Base-by-base conservation (phyloP, 2,113 vertebrate species). In the Delphinus delphis region DNA sequence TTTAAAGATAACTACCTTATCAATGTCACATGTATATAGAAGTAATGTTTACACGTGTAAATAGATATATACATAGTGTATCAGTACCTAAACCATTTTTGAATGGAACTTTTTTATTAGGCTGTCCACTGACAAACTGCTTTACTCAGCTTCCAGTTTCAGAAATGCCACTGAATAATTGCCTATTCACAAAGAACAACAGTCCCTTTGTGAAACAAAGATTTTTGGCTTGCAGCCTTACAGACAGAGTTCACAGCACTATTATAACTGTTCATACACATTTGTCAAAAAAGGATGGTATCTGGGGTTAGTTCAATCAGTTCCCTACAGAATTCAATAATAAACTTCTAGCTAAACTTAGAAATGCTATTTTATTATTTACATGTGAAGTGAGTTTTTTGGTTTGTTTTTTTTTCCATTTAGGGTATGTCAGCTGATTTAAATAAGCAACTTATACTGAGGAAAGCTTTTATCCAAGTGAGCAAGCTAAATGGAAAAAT, bases 111-210 rank as follows among this genome's bases (percentile, higher is more conserved):
- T 95, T 96, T 93, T 92, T 88, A 91, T 95, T 83, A 58, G 31
- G 26, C 11, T 89, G 50, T 60, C 60, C 50, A 60, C 58, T 94
- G 65, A 92, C 55, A 96, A 88, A 85, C 68, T 47, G 36, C 36
- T 92, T 91, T 90, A 60, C 38, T 93, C 50, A 68, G 93, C 71
- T 93, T 79, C 36, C 25, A 81, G 47, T 68, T 94, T 93, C 95
- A 93, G 82, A 95, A 95, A 77, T 63, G 23, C 31, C 88, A 73
- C 77, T 44, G 86, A 71, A 97, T 94, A 96, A 97, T 73, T 80
- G 80, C 68, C 71, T 94, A 28, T 95, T 96, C 82, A 97, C 62
- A 81, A 83, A 94, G 81, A 97, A 95, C 96, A 98, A 58, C 17
- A 88, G 76, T 53, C 68, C n/a, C 60, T 96, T 92, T 86, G 83